Evolutionary conservation across 2,113 vertebrate species (phyloP).

Genomic region (Notiomystis cincta): DNA sequence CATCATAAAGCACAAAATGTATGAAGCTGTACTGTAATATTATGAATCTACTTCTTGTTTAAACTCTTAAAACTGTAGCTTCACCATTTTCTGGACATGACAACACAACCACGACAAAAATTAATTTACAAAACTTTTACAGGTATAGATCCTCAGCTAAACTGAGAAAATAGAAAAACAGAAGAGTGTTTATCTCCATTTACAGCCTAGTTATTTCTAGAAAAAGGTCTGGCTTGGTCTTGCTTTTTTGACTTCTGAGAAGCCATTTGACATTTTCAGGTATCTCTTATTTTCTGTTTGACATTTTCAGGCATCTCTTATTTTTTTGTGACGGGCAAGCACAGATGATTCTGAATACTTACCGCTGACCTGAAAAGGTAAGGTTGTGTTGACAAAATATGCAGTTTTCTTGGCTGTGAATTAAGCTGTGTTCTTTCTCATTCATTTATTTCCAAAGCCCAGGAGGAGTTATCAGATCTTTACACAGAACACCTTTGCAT

Average conservation of each 20-base stretch:
- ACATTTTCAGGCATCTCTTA: neutral
- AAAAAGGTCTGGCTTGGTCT: neutral
- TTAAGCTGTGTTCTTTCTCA: neutral
- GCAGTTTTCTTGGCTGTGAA: neutral
- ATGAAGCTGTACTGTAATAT: neutral
- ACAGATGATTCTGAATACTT: neutral
- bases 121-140: neutral
- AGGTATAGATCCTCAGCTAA: neutral
- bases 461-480: neutral
- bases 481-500: neutral
- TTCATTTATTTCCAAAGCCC: neutral
- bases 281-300: neutral
- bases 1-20: neutral
- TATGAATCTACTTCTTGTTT: neutral
- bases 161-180: neutral
- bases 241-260: neutral
- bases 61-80: neutral
- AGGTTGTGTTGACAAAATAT: neutral
- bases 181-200: neutral
- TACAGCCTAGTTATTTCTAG: neutral
- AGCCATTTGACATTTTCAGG: constrained; percentile 5
- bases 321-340: neutral
- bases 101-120: neutral
- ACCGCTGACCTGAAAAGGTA: neutral
- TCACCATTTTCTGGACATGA: neutral